These are phyloP conservation scores for Seira sanloemensis DNA, from an alignment of 2,888 invertebrate species.

Conservation along the genomic window DNA sequence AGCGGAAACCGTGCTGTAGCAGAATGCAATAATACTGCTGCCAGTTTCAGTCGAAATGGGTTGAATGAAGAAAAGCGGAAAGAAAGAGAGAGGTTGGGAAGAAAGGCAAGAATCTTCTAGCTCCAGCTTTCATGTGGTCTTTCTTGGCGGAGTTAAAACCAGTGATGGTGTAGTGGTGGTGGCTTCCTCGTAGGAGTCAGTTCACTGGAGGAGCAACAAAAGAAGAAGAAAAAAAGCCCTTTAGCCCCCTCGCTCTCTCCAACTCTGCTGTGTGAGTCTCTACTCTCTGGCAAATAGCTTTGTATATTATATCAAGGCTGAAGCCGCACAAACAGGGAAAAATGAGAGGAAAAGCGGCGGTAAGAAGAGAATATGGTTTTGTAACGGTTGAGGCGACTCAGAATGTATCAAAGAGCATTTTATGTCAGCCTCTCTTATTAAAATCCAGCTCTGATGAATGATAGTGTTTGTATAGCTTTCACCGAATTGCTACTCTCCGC, in stretches of 20 bases:
- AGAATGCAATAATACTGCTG: constrained; percentile 29
- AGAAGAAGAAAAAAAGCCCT: constrained; percentile 10
- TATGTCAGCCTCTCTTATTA: constrained; percentile 73
- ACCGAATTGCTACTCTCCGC: constrained; percentile 18
- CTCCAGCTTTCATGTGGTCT: constrained; percentile 56
- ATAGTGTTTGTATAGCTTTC: constrained; percentile 61
- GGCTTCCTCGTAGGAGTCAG: neutral
- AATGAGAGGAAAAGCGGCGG: neutral
- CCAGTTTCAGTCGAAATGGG: constrained; percentile 44
- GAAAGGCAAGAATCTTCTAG: constrained; percentile 4
- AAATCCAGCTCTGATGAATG: constrained; percentile 73
- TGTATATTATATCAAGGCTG: too few relatives aligned
- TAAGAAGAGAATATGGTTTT: neutral
- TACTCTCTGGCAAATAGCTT: neutral
- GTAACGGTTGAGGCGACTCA: constrained; percentile 35
- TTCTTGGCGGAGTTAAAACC: constrained; percentile 33
- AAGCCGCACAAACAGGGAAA: constrained; percentile 1
- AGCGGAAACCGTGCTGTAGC: neutral
- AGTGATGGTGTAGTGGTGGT: constrained; percentile 17
- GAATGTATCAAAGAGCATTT: constrained; percentile 68
- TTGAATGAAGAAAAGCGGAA: constrained; percentile 35
- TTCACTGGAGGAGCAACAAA: neutral
- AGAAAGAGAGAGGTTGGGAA: constrained; percentile 19
- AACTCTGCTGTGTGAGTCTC: neutral
- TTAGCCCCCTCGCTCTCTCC: neutral